Evolutionary conservation across 1,140 invertebrate species (phyloP).

Genomic region (Drosophila bocki): DNA sequence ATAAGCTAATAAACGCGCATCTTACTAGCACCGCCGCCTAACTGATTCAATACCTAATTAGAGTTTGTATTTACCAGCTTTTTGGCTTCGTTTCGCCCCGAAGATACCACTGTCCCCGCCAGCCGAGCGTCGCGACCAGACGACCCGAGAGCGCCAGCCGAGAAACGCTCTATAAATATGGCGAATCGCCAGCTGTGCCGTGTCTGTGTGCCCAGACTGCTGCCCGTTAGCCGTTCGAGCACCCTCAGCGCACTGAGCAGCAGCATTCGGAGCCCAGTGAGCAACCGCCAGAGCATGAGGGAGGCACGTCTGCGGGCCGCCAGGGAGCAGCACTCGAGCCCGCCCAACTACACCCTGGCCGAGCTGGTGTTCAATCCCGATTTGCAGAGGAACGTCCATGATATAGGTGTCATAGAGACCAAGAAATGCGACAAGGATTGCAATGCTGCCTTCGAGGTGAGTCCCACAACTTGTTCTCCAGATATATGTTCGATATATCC

Average conservation of each 20-base stretch:
- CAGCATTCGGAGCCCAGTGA: slow-evolving; percentile 9
- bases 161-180: slow-evolving; percentile 2
- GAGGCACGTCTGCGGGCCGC: slow-evolving; percentile 7
- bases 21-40: background rate
- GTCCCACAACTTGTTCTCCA: background rate
- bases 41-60: background rate
- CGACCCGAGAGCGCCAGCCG: slow-evolving; percentile 2
- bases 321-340: slow-evolving; percentile 10
- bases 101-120: slow-evolving; percentile 1
- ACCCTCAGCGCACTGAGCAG: background rate
- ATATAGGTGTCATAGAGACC: background rate
- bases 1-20: background rate
- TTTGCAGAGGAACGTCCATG: background rate
- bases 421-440: background rate
- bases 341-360: slow-evolving; percentile 4
- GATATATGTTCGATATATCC: background rate
- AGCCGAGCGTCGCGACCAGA: background rate
- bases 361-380: slow-evolving; percentile 7
- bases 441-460: slow-evolving; percentile 3
- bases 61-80: background rate
- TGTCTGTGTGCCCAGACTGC: slow-evolving; percentile 14
- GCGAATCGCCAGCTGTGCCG: slow-evolving; percentile 16
- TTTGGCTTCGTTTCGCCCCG: background rate
- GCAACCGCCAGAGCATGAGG: slow-evolving; percentile 17
- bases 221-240: slow-evolving; percentile 3